Evolutionary conservation across 2,888 invertebrate species (phyloP).

Genomic region (Troilus luridus): DNA sequence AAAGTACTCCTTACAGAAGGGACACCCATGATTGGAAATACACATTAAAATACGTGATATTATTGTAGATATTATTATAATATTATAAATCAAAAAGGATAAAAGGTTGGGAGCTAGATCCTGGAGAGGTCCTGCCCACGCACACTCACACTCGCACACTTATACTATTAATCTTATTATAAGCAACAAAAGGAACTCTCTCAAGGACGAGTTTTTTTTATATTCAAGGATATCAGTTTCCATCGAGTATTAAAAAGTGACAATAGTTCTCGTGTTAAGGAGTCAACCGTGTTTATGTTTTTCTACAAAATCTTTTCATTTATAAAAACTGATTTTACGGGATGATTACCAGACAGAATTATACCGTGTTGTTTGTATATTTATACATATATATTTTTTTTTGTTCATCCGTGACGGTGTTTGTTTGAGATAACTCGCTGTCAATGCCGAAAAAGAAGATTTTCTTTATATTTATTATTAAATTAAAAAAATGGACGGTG

Average conservation of each 20-base stretch:
- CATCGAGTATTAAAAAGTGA: background rate
- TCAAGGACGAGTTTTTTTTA: conserved; percentile 16
- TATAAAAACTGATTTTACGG: conserved; percentile 35
- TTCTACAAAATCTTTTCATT: background rate
- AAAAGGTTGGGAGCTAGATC: background rate
- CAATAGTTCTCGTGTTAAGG: background rate
- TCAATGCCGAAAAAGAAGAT: conserved; percentile 2
- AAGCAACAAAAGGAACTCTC: background rate
- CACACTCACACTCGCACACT: background rate
- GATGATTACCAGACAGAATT: background rate
- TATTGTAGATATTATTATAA: background rate
- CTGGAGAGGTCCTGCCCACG: background rate
- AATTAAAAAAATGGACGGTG: background rate
- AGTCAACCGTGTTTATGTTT: background rate
- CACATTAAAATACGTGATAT: background rate
- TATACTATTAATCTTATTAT: background rate
- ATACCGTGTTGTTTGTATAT: background rate
- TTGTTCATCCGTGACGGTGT: background rate
- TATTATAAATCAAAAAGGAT: background rate
- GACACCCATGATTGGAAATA: no score
- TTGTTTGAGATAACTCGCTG: background rate
- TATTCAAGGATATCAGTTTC: background rate
- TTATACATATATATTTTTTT: background rate
- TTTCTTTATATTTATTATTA: background rate
- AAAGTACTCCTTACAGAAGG: no score